Percentiles rank a stretch among this genome's conserved stretches.
phyloP scores from a whole-genome alignment of 2,888 invertebrate genomes.

The Leptogaster cylindrica region DNA sequence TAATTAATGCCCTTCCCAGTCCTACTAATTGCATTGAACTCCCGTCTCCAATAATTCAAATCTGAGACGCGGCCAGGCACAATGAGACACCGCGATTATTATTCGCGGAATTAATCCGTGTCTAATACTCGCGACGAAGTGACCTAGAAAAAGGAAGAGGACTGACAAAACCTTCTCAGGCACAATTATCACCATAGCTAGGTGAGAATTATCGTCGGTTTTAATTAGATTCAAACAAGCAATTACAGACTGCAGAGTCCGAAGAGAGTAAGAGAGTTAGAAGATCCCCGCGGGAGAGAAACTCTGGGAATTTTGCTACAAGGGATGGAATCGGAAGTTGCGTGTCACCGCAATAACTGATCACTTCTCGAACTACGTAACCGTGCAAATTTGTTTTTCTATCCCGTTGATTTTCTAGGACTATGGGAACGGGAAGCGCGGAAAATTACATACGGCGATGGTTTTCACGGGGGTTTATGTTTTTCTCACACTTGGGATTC shows the following conservation, averaged over 20 bases:
- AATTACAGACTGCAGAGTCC: too few relatives aligned
- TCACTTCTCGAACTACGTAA: constrained; percentile 19
- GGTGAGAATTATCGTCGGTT: constrained; percentile 16
- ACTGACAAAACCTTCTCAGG: constrained; percentile 28
- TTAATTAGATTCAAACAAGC: constrained; percentile 38
- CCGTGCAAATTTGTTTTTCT: constrained; percentile 5
- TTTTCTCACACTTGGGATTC: too few relatives aligned
- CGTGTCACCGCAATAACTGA: constrained; percentile 13
- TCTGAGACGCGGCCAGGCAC: constrained; percentile 12
- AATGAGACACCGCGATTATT: not conserved
- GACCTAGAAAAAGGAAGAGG: constrained; percentile 30
- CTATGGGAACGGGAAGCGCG: not conserved
- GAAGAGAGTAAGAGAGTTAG: not conserved
- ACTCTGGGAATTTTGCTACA: constrained; percentile 6
- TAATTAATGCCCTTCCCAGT: constrained; percentile 19
- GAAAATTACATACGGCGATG: not conserved
- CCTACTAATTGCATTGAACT: constrained; percentile 18
- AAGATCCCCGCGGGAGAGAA: not conserved
- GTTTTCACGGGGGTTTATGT: too few relatives aligned
- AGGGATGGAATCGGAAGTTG: constrained; percentile 25
- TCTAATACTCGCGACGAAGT: constrained; percentile 20
- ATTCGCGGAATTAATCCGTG: not conserved
- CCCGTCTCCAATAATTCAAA: constrained; percentile 17
- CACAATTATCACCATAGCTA: constrained; percentile 29
- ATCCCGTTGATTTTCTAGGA: not conserved